Evolutionary conservation across 2,888 invertebrate species (phyloP), one percentile per base, ranked within the genome.

Genomic region (Rhabditoides inermis): DNA sequence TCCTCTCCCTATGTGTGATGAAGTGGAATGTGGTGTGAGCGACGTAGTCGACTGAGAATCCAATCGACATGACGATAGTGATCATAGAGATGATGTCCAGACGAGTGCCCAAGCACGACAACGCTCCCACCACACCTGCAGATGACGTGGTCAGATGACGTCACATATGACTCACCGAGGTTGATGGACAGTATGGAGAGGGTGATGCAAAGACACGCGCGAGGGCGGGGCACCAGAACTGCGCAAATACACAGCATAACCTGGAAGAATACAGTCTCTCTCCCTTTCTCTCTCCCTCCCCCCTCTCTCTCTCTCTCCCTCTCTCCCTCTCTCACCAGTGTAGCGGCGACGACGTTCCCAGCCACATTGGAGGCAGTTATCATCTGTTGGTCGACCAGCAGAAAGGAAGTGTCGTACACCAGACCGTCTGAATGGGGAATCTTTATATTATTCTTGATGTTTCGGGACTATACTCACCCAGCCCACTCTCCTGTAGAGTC

Each of bases 211-310:
- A 69, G 39, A 2, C 70, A 65, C n/a, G 69, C 69, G 15, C 63
- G 58, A 1, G 68, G 69, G 15, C 71, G 61, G 12, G 72, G 72
- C 1, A 72, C 69, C 58, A 68, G 53, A 23, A 70, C 26, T 22
- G 25, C 53, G 0, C 90, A 88, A 37, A 90, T 88, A 49, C 88
- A 81, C 86, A 90, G 88, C 90, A 92, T 91, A 65, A 90, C n/a
- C n/a, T n/a, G n/a, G n/a, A n/a, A n/a, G n/a, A n/a, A n/a, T n/a
- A n/a, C n/a, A n/a, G n/a, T n/a, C n/a, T n/a, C n/a, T n/a, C n/a
- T n/a, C n/a, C n/a, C n/a, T n/a, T n/a, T n/a, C n/a, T n/a, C n/a
- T n/a, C n/a, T n/a, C n/a, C n/a, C n/a, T n/a, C n/a, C n/a, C n/a
- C n/a, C n/a, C n/a, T n/a, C n/a, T n/a, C n/a, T n/a, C n/a, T n/a